Evolutionary conservation across 2,888 invertebrate species (phyloP).

Genomic region (Thysanoteuthis rhombus): DNA sequence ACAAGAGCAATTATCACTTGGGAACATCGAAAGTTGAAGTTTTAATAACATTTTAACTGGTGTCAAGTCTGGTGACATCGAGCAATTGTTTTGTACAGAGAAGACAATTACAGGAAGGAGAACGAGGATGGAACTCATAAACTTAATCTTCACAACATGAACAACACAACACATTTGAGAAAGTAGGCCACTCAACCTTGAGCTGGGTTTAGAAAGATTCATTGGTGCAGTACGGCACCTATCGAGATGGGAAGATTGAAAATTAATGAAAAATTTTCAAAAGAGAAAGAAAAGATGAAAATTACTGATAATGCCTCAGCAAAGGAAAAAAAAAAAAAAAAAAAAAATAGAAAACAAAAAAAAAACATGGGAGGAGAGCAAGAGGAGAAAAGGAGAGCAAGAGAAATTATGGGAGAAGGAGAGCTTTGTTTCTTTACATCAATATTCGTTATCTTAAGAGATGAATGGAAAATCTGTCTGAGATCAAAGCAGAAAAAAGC

Average conservation of each 20-base stretch:
- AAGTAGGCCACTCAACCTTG: background rate
- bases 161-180: background rate
- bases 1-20: background rate
- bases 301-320: too few species aligned
- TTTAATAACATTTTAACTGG: background rate
- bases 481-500: too few species aligned
- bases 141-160: background rate
- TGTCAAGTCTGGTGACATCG: background rate
- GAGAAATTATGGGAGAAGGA: too few species aligned
- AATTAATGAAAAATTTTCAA: background rate
- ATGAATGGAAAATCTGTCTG: too few species aligned
- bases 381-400: too few species aligned
- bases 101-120: background rate
- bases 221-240: background rate
- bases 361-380: too few species aligned
- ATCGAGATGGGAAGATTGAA: background rate
- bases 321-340: too few species aligned
- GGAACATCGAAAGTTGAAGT: background rate
- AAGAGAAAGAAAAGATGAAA: background rate
- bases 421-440: too few species aligned
- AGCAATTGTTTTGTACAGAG: background rate
- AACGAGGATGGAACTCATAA: background rate
- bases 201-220: background rate
- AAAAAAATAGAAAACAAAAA: too few species aligned
- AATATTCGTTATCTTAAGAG: too few species aligned